These are phyloP conservation scores for Mimas tiliae DNA, from an alignment of 2,888 invertebrate species.

Conservation along the genomic window DNA sequence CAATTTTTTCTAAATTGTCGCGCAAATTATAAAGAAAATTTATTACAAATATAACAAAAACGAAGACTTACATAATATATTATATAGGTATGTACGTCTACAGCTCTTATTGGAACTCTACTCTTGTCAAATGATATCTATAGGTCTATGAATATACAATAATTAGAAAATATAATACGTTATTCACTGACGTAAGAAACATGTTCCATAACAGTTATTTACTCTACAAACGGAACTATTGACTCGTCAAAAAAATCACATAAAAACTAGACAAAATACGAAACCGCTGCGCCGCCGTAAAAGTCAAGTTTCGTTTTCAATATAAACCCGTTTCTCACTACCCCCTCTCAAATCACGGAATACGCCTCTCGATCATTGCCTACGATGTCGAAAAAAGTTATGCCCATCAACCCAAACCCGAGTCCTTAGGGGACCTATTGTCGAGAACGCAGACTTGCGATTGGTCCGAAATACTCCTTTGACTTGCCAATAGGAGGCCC, in stretches of 20 bases:
- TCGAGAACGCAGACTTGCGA: conserved; percentile 47
- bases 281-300: background rate
- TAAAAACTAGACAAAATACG: background rate
- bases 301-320: conserved; percentile 16
- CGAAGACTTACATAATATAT: too few relatives aligned
- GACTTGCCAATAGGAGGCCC: conserved; percentile 59
- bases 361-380: conserved; percentile 36
- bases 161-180: background rate
- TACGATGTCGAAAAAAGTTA: conserved; percentile 21
- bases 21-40: background rate
- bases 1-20: background rate
- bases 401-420: conserved; percentile 33
- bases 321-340: conserved; percentile 38
- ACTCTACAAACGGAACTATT: background rate
- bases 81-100: background rate
- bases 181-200: background rate
- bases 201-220: conserved; percentile 6
- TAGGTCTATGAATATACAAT: background rate
- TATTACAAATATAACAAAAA: background rate
- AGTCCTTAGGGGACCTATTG: conserved; percentile 60
- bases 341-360: conserved; percentile 17
- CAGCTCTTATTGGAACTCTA: background rate
- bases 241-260: background rate
- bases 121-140: background rate
- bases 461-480: conserved; percentile 56